Evolutionary conservation across 1,140 invertebrate species (phyloP).

Genomic region (Magallana gigas): DNA sequence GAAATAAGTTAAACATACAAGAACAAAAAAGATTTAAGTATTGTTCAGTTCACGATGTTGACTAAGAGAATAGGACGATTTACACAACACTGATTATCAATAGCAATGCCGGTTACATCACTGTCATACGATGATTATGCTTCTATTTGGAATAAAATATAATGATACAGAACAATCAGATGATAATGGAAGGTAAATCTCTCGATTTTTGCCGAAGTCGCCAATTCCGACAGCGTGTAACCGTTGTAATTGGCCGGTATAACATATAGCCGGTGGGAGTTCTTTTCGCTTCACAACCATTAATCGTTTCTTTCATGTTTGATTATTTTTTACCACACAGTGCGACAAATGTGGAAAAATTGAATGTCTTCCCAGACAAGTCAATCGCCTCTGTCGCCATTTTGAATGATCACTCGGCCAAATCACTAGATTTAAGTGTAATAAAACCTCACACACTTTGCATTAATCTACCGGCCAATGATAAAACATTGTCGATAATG

Average conservation of each 20-base stretch:
- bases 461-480: slow-evolving; percentile 30
- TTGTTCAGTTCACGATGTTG: background rate
- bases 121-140: background rate
- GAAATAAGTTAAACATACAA: background rate
- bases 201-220: background rate
- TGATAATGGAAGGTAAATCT: slow-evolving; percentile 7
- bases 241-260: slow-evolving; percentile 1
- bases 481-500: slow-evolving; percentile 28
- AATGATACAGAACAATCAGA: background rate
- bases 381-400: slow-evolving; percentile 5
- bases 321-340: background rate
- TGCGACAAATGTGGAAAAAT: slow-evolving; percentile 10
- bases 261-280: slow-evolving; percentile 1
- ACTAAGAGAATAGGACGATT: background rate
- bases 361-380: background rate
- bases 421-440: slow-evolving; percentile 24
- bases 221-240: background rate
- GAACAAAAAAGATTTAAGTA: background rate
- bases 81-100: background rate
- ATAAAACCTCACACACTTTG: slow-evolving; percentile 18
- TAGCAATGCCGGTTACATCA: background rate
- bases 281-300: background rate
- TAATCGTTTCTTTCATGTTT: background rate
- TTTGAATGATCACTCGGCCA: background rate
- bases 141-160: background rate